A percentile compares a stretch with the other conserved stretches of the same genome.
Evolutionary conservation across 2,113 vertebrate species (phyloP).

Genomic region (Sula dactylatra): DNA sequence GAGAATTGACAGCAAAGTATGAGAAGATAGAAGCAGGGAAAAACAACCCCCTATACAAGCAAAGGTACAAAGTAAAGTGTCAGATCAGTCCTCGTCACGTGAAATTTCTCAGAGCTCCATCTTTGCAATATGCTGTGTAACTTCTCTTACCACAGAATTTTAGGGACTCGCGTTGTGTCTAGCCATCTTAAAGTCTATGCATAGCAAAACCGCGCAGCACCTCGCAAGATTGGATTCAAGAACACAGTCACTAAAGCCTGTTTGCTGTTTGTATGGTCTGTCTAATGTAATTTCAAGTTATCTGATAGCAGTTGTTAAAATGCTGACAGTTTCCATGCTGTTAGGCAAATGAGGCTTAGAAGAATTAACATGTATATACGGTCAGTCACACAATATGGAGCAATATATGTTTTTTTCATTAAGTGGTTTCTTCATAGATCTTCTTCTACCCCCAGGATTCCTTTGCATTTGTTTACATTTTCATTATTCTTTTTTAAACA

Average conservation of each 20-base stretch:
- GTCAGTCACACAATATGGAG: not conserved
- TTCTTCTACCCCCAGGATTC: not conserved
- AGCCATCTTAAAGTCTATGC: not conserved
- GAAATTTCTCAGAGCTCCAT: not conserved
- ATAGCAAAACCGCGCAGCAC: rapidly evolving
- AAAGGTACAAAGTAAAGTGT: not conserved
- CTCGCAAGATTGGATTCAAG: not conserved
- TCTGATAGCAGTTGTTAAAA: slow-evolving; percentile 23
- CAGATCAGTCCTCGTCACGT: rapidly evolving
- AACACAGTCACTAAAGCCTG: not conserved
- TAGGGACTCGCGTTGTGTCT: not conserved
- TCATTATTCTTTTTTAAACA: not conserved
- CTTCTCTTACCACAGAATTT: not conserved
- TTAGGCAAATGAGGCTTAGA: slow-evolving; percentile 14
- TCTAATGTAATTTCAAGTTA: not conserved
- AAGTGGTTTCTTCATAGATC: not conserved
- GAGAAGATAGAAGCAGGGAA: not conserved
- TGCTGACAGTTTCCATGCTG: slow-evolving; percentile 4
- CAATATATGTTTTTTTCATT: not conserved
- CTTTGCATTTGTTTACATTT: not conserved
- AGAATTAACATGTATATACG: not conserved
- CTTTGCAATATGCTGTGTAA: not conserved
- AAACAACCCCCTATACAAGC: not conserved
- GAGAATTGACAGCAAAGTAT: not conserved
- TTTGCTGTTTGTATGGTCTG: not conserved